A percentile compares a stretch with the other conserved stretches of the same genome.
Evolutionary conservation across 2,113 vertebrate species (phyloP).

Genomic region (Nothocercus nigrocapillus): DNA sequence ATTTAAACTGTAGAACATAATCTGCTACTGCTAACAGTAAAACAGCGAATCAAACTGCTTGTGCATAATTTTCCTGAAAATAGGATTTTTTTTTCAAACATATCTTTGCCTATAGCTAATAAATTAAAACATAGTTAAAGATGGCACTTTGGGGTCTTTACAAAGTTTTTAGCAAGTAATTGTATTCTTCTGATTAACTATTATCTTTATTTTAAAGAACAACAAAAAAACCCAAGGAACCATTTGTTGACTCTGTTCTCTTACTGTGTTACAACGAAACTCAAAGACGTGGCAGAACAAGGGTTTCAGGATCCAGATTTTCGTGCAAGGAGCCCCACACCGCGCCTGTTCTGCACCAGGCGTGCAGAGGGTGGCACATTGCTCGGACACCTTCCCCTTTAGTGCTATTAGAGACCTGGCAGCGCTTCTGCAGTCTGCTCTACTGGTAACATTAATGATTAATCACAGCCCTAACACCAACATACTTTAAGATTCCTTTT

Average conservation of each 20-base stretch:
- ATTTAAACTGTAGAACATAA: rapidly evolving
- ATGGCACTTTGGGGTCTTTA: not conserved
- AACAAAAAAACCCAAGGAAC: not conserved
- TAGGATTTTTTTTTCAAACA: not conserved
- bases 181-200: not conserved
- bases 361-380: rapidly evolving
- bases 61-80: not conserved
- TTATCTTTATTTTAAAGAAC: not conserved
- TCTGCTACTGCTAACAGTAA: not conserved
- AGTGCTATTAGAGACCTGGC: not conserved
- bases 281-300: rapidly evolving
- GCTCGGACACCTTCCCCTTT: not conserved
- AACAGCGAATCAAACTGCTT: not conserved
- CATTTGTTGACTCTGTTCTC: not conserved
- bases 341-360: rapidly evolving
- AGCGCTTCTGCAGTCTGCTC: not conserved
- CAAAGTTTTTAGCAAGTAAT: not conserved
- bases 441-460: not conserved
- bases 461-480: not conserved
- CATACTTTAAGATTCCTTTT: not conserved
- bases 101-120: too few species aligned
- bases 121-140: not conserved
- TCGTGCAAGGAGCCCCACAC: rapidly evolving
- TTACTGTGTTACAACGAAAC: not conserved
- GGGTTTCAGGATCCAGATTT: not conserved